Evolutionary conservation across 2,113 vertebrate species (phyloP).

Genomic region (Thalassarche chlororhynchos): DNA sequence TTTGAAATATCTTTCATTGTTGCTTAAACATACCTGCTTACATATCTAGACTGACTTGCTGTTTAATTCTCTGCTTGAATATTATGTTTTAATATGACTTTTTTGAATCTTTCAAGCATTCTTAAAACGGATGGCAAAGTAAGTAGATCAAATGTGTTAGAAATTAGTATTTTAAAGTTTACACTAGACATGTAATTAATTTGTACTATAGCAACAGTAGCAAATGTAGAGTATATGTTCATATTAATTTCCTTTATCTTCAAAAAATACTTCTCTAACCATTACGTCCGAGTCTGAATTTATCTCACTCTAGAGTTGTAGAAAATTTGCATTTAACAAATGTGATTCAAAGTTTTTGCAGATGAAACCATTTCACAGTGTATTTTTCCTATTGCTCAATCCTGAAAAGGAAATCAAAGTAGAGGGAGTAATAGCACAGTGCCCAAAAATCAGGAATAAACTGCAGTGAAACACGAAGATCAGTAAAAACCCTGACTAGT

Average conservation of each 20-base stretch:
- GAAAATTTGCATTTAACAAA: neutral
- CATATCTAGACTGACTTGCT: neutral
- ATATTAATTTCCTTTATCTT: neutral
- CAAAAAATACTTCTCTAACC: neutral
- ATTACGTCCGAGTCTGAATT: neutral
- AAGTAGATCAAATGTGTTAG: neutral
- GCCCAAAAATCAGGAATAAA: neutral
- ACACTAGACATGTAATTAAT: neutral
- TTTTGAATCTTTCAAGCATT: conserved; percentile 46
- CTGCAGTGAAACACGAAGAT: neutral
- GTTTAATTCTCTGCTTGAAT: neutral
- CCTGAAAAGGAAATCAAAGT: neutral
- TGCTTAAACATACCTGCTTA: neutral
- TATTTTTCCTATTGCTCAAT: neutral
- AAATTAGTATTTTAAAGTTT: neutral
- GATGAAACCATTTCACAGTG: neutral
- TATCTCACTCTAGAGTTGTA: neutral
- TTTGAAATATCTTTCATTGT: neutral
- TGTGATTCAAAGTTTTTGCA: neutral
- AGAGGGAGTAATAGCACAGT: neutral
- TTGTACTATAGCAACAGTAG: neutral
- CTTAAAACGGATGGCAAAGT: neutral
- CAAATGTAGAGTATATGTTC: neutral
- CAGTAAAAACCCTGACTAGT: neutral
- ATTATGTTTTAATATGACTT: neutral